Evolutionary conservation across 2,113 vertebrate species (phyloP).

Genomic region (Oriolus oriolus): DNA sequence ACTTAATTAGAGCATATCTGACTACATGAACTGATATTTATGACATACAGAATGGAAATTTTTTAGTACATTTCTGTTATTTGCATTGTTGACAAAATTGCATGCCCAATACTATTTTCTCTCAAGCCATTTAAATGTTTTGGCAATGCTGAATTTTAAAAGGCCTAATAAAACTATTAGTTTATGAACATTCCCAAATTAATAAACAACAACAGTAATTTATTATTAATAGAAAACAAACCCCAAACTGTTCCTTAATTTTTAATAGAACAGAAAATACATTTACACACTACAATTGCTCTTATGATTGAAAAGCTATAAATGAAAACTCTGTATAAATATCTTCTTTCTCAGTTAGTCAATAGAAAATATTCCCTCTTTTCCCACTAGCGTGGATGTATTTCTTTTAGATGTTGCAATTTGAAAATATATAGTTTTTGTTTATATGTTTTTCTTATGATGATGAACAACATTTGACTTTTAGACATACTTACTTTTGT

Average conservation of each 20-base stretch:
- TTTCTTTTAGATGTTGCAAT: neutral
- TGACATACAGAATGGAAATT: neutral
- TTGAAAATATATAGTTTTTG: neutral
- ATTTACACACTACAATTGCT: neutral
- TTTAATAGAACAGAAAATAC: neutral
- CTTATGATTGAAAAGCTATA: neutral
- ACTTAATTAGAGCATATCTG: neutral
- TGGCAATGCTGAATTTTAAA: neutral
- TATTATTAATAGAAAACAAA: neutral
- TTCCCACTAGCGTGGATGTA: neutral
- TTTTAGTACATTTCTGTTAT: neutral
- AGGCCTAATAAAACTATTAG: neutral
- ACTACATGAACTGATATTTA: neutral
- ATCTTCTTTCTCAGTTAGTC: neutral
- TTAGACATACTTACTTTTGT: neutral
- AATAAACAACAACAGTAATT: neutral
- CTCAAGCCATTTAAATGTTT: neutral
- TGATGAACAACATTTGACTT: neutral
- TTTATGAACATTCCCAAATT: neutral
- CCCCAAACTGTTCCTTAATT: neutral
- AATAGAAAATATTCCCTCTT: neutral
- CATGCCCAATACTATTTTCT: neutral
- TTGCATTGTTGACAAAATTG: neutral
- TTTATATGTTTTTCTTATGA: neutral
- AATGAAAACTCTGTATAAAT: neutral